Conservation (phyloP, 2,797 vertebrate genomes). For the Rhynchotus rufescens region DNA sequence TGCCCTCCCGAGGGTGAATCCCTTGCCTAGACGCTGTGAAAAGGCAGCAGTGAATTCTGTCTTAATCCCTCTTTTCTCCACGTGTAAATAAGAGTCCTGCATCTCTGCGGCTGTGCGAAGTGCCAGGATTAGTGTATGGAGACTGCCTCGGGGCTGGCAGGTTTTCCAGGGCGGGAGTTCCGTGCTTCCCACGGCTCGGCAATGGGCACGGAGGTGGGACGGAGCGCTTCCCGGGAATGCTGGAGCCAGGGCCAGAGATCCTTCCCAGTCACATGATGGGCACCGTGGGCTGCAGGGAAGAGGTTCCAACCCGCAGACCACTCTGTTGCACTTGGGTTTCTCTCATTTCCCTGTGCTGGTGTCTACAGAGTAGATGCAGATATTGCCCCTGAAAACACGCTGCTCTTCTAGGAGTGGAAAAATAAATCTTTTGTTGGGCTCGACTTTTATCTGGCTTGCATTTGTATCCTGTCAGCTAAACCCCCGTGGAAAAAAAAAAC, state of each 20-base stretch:
- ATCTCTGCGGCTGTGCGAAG: neutral
- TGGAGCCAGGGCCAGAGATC: neutral
- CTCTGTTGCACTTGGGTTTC: neutral
- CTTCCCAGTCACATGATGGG: neutral
- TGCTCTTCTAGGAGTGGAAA: neutral
- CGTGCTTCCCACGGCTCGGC: neutral
- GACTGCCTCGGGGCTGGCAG: no score
- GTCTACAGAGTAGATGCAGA: neutral
- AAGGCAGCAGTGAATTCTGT: neutral
- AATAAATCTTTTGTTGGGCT: neutral
- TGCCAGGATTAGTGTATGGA: neutral
- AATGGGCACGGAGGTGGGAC: no score
- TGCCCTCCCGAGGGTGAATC: neutral
- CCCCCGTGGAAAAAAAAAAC: neutral
- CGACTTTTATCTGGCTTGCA: neutral
- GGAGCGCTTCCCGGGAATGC: neutral
- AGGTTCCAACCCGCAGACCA: neutral
- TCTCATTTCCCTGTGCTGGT: neutral
- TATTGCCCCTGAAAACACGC: neutral
- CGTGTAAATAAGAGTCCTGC: neutral
- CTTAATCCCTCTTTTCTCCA: neutral
- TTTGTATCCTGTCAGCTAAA: neutral
- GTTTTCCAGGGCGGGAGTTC: neutral
- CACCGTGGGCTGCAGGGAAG: neutral
- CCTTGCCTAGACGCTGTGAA: neutral